Evolutionary conservation across 2,113 vertebrate genomes (phyloP).

Genomic region (Dipodomys ordii): DNA sequence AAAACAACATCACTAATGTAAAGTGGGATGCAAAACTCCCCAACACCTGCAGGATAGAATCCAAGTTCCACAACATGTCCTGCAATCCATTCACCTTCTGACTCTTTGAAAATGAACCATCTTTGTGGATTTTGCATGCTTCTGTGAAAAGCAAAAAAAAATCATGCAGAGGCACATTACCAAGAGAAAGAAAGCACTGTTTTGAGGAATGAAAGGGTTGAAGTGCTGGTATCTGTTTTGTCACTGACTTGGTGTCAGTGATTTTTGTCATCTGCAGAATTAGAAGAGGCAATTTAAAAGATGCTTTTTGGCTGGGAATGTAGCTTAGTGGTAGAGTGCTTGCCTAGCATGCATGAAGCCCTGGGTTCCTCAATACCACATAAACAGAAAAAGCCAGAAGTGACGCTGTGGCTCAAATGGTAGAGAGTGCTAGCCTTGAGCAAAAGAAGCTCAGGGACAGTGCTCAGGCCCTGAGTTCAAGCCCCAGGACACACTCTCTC

Average conservation of each 20-base stretch:
- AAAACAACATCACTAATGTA: not conserved
- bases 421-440: too few relatives aligned
- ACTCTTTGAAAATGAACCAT: not conserved
- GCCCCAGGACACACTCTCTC: too few relatives aligned
- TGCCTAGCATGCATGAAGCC: too few relatives aligned
- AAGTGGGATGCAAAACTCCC: not conserved
- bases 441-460: too few relatives aligned
- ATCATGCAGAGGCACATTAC: not conserved
- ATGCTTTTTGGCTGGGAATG: too few relatives aligned
- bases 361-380: too few relatives aligned
- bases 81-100: not conserved
- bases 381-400: too few relatives aligned
- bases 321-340: too few relatives aligned
- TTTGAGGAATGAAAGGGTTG: not conserved
- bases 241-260: not conserved
- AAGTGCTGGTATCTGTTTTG: not conserved
- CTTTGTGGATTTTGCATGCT: not conserved
- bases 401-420: too few relatives aligned
- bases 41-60: not conserved
- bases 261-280: not conserved
- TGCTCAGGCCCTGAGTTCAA: too few relatives aligned
- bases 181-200: not conserved
- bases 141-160: slow-evolving; percentile 26
- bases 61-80: not conserved
- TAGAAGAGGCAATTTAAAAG: too few relatives aligned